Percentiles rank a stretch among this genome's conserved stretches.
These are phyloP conservation scores for Scotopteryx bipunctaria DNA, from an alignment of 2,888 invertebrate species.

Conservation along the genomic window DNA sequence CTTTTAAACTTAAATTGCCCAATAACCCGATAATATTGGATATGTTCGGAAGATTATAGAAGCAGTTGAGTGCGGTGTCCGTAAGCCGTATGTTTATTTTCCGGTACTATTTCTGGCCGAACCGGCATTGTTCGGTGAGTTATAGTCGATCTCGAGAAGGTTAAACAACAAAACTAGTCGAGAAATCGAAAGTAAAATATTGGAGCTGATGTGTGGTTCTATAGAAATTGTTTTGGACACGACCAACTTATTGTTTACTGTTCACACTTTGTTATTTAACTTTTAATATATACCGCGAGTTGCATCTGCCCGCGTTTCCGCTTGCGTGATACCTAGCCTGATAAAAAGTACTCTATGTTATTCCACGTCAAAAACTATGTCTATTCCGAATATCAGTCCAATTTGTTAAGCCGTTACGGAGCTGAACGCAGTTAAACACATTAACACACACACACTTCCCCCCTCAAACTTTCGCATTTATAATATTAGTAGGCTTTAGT, in stretches of 20 bases:
- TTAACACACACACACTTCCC: too few species aligned
- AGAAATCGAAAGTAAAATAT: conserved; percentile 37
- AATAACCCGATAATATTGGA: conserved; percentile 20
- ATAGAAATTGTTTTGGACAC: neutral
- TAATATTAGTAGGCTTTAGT: neutral
- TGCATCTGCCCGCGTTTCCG: too few species aligned
- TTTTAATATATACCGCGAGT: too few species aligned
- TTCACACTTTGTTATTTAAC: too few species aligned
- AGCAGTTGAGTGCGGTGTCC: conserved; percentile 50
- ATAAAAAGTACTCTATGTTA: too few species aligned
- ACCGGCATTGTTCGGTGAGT: conserved; percentile 72
- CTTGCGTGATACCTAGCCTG: too few species aligned
- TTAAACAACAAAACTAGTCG: conserved; percentile 63
- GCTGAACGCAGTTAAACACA: too few species aligned
- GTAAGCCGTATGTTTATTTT: conserved; percentile 66
- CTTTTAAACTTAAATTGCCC: conserved; percentile 15
- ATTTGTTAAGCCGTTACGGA: too few species aligned
- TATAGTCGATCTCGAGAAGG: conserved; percentile 63
- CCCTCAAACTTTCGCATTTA: too few species aligned
- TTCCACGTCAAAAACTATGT: too few species aligned
- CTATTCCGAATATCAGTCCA: too few species aligned
- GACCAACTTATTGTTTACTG: neutral
- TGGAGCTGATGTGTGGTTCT: conserved; percentile 10
- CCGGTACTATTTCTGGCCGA: conserved; percentile 70
- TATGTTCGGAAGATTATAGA: conserved; percentile 38